Evolutionary conservation across 2,797 vertebrate genomes (phyloP).

Genomic region (Oreonectes daqikongensis): DNA sequence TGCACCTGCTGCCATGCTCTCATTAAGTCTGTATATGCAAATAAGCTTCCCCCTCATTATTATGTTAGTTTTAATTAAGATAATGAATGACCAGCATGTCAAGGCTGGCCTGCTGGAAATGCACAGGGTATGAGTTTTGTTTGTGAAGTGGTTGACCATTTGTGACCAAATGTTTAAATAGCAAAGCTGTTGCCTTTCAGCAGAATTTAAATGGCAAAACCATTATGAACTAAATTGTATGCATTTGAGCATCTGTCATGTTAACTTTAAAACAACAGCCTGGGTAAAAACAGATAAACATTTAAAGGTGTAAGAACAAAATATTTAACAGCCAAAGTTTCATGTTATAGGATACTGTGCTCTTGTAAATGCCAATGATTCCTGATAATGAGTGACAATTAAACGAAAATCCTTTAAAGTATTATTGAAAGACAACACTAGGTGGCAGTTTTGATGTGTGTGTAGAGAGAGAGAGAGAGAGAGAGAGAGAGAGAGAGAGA

Average conservation of each 20-base stretch:
- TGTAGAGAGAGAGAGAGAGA: constrained; percentile 20
- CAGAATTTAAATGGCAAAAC: too few species aligned
- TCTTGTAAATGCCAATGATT: not conserved
- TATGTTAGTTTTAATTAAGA: constrained; percentile 98
- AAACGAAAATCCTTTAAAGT: not conserved
- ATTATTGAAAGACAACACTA: constrained; percentile 42
- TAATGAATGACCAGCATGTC: constrained; percentile 91
- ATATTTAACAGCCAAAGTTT: too few species aligned
- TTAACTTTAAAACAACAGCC: too few species aligned
- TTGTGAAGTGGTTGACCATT: not conserved
- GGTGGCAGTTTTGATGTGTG: constrained; percentile 62
- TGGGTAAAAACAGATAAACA: too few species aligned
- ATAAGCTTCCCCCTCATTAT: constrained; percentile 90
- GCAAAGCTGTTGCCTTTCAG: not conserved
- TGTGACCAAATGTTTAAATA: too few species aligned
- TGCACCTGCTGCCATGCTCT: constrained; percentile 98
- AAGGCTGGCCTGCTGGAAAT: constrained; percentile 69
- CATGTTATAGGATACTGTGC: too few species aligned
- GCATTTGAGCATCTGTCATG: too few species aligned
- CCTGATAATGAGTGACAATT: not conserved
- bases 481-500: constrained; percentile 18
- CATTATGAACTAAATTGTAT: too few species aligned
- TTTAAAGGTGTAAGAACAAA: too few species aligned
- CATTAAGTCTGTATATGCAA: constrained; percentile 99
- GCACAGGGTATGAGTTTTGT: constrained; percentile 54